Evolutionary conservation across 2,113 vertebrate species (phyloP).

Genomic region (Mus musculus): GRCm39 chr13:48474001-48474500

Average conservation of each 20-base stretch:
- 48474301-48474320: background rate
- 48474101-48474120: background rate
- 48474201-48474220: fast-evolving
- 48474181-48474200: background rate
- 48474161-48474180: background rate
- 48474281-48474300: background rate
- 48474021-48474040: conserved; percentile 40
- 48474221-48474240: background rate
- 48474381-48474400: background rate
- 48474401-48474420: background rate
- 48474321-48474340: background rate
- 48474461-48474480: background rate
- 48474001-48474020: conserved; percentile 78
- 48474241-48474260: background rate
- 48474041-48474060: conserved; percentile 68
- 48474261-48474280: background rate
- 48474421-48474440: background rate
- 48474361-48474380: conserved; percentile 3
- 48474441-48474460: background rate
- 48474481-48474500: background rate
- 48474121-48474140: background rate
- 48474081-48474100: background rate
- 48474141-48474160: too few species aligned
- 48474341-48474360: background rate
- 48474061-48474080: background rate